phyloP scores from a whole-genome alignment of 2,888 invertebrate species.

The Pyrocoelia pectoralis region DNA sequence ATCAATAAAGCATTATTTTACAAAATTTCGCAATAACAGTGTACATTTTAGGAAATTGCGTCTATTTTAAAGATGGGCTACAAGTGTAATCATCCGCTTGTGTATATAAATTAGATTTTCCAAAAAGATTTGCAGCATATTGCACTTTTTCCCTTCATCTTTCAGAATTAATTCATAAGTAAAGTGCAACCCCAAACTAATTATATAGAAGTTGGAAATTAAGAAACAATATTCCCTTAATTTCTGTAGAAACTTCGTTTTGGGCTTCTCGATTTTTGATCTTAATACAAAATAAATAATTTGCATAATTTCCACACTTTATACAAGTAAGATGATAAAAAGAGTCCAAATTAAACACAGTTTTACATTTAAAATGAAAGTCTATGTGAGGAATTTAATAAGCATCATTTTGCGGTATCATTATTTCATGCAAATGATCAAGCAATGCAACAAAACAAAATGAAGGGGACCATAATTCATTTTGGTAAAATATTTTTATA shows the following conservation, averaged over 20 bases:
- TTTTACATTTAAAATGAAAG: constrained; percentile 43
- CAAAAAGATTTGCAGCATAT: too few species aligned
- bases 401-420: constrained; percentile 30
- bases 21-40: too few species aligned
- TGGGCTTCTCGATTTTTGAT: constrained; percentile 6
- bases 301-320: constrained; percentile 45
- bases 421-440: constrained; percentile 24
- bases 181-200: constrained; percentile 8
- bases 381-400: constrained; percentile 40
- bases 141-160: too few species aligned
- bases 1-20: too few species aligned
- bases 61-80: too few species aligned
- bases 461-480: neutral
- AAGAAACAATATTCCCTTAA: constrained; percentile 42
- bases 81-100: too few species aligned
- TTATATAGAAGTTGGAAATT: constrained; percentile 17
- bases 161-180: neutral
- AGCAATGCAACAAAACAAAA: neutral
- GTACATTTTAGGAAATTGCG: too few species aligned
- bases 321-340: constrained; percentile 24
- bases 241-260: constrained; percentile 6
- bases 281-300: constrained; percentile 37
- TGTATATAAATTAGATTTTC: too few species aligned
- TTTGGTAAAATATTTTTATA: neutral
- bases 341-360: constrained; percentile 43